Conservation (phyloP, 1,140 invertebrate genomes). For the Bombyx mori region ASM3026992v2 NC_085110.1:765501-766000, state of each 20-base stretch:
- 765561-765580: conserved; percentile 73
- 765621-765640: conserved; percentile 49
- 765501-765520: conserved; percentile 58
- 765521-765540: conserved; percentile 70
- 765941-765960: too few species aligned
- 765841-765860: conserved; percentile 75
- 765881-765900: conserved; percentile 26
- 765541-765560: conserved; percentile 73
- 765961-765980: too few species aligned
- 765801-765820: conserved; percentile 77
- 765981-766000: too few species aligned
- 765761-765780: conserved; percentile 72
- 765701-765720: conserved; percentile 79
- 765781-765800: conserved; percentile 80
- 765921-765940: too few species aligned
- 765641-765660: conserved; percentile 74
- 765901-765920: too few species aligned
- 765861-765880: conserved; percentile 74
- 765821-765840: conserved; percentile 80
- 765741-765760: conserved; percentile 74
- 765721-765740: conserved; percentile 78
- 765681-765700: conserved; percentile 75
- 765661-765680: conserved; percentile 59
- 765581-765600: conserved; percentile 75
- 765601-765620: conserved; percentile 58